These are phyloP conservation scores for Diplolepis rosae DNA, from an alignment of 2,888 invertebrate genomes.

Conservation along the genomic window DNA sequence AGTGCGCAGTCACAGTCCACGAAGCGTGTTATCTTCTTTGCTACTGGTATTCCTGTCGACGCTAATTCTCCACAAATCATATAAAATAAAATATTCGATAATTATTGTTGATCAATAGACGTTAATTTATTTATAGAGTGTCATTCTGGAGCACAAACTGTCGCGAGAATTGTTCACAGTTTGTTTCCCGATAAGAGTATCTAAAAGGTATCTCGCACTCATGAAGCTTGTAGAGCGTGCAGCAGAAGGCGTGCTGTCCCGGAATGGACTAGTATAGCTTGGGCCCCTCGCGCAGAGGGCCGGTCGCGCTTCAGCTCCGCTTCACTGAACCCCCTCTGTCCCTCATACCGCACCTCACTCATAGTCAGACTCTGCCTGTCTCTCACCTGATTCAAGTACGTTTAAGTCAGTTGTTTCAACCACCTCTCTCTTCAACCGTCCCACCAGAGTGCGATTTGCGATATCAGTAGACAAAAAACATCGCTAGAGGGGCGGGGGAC, in stretches of 20 bases:
- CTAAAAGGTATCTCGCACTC: conserved; percentile 58
- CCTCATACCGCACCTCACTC: conserved; percentile 15
- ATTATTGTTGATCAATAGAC: too few species aligned
- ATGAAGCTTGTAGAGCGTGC: conserved; percentile 71
- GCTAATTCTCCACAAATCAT: not conserved
- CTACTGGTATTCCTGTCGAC: not conserved
- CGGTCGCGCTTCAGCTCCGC: conserved; percentile 69
- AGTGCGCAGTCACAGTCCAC: conserved; percentile 52
- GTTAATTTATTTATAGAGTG: too few species aligned
- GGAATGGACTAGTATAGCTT: conserved; percentile 73
- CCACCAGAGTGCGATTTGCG: conserved; percentile 13
- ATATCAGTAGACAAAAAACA: conserved; percentile 28
- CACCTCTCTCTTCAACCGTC: conserved; percentile 14
- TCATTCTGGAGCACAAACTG: conserved; percentile 19
- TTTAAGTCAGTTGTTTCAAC: not conserved
- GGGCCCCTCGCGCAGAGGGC: conserved; percentile 72
- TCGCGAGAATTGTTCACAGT: conserved; percentile 11
- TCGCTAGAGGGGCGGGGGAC: not conserved
- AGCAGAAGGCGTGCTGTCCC: conserved; percentile 74
- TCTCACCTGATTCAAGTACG: conserved; percentile 35
- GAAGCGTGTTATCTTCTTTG: conserved; percentile 47
- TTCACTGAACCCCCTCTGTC: conserved; percentile 60
- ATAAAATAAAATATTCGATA: too few species aligned
- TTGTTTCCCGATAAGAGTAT: conserved; percentile 37
- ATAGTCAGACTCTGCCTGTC: conserved; percentile 1